Conservation (phyloP, 2,113 vertebrate genomes). For the Chloebia gouldiae region DNA sequence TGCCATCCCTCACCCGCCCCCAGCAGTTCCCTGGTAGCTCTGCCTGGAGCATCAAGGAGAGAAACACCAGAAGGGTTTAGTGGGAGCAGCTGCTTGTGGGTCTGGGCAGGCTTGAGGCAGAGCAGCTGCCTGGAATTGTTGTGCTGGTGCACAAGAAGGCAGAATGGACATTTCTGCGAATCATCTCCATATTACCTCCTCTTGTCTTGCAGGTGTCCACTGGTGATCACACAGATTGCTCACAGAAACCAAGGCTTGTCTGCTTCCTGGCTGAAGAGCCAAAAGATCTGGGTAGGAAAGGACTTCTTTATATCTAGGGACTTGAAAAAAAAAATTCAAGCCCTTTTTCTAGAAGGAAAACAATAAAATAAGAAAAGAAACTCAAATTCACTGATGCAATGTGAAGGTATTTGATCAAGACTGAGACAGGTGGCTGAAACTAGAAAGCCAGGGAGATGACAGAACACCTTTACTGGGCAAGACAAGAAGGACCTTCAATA, state of each 20-base stretch:
- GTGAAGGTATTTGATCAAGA: background rate
- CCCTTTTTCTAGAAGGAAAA: background rate
- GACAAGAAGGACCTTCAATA: background rate
- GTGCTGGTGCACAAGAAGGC: background rate
- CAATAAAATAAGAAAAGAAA: background rate
- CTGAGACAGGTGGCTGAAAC: background rate
- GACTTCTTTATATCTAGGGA: background rate
- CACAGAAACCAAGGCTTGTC: background rate
- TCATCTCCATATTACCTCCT: background rate
- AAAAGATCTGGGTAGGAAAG: background rate
- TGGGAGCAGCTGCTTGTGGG: background rate
- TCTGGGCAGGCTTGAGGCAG: background rate
- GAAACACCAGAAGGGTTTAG: background rate
- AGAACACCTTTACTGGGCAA: background rate
- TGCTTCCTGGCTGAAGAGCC: background rate
- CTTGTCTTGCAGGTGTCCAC: background rate
- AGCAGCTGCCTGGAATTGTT: background rate
- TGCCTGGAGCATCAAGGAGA: background rate
- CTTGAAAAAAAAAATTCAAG: background rate
- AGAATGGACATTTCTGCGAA: background rate
- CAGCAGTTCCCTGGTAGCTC: fast-evolving
- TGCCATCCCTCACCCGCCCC: background rate
- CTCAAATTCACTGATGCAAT: background rate
- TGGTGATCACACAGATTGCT: background rate
- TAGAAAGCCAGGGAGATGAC: background rate